Percentiles rank a stretch among this genome's conserved stretches.
Evolutionary conservation across 1,140 invertebrate genomes (phyloP).

Genomic region (Pogonognathellus flavescens): DNA sequence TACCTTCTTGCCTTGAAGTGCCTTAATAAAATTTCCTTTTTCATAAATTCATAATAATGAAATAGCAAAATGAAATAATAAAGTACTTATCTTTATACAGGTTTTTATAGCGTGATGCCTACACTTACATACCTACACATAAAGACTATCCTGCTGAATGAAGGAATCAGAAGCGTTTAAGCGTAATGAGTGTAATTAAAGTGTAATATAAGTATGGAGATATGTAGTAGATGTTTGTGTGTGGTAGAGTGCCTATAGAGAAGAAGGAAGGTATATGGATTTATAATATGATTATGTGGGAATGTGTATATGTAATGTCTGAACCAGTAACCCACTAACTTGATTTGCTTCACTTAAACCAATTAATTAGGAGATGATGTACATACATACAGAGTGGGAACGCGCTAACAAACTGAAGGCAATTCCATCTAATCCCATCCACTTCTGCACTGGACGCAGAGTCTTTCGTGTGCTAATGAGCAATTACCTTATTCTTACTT

Average conservation of each 20-base stretch:
- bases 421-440: constrained; percentile 41
- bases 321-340: constrained; percentile 38
- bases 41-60: no score
- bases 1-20: no score
- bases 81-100: no score
- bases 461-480: constrained; percentile 29
- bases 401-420: constrained; percentile 31
- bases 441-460: constrained; percentile 16
- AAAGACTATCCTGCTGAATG: no score
- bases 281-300: background rate
- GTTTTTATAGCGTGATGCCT: no score
- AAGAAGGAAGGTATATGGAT: background rate
- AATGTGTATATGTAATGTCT: constrained; percentile 5
- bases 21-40: no score
- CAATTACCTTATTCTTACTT: constrained; percentile 48
- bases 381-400: constrained; percentile 30
- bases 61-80: no score
- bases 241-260: background rate
- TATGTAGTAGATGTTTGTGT: no score
- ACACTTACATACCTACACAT: no score
- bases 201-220: no score
- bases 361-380: constrained; percentile 47
- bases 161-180: no score
- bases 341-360: constrained; percentile 50
- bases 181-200: no score